phyloP scores from a whole-genome alignment of 2,113 vertebrate genomes.

The Gavia stellata region DNA sequence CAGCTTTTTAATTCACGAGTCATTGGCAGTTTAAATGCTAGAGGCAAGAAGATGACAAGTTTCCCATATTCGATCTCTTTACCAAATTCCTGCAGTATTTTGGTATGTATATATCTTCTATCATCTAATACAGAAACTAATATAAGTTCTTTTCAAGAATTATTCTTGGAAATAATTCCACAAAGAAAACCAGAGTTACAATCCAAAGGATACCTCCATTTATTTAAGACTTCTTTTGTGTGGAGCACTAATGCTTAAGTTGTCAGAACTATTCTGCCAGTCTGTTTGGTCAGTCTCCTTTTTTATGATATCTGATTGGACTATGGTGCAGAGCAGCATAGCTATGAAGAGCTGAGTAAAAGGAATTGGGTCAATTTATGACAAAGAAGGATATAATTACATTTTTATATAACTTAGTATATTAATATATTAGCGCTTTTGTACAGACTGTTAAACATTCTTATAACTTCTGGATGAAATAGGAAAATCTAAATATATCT shows the following conservation, averaged over 20 bases:
- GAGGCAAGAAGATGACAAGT: conserved; percentile 68
- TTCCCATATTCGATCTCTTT: conserved; percentile 82
- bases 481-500: background rate
- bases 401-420: background rate
- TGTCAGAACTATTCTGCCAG: background rate
- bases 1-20: conserved; percentile 87
- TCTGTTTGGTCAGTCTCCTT: background rate
- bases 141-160: background rate
- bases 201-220: background rate
- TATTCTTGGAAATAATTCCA: background rate
- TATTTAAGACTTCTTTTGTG: background rate
- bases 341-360: background rate
- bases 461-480: background rate
- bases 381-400: background rate
- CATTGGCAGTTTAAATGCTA: conserved; percentile 68
- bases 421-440: background rate
- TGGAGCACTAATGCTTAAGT: background rate
- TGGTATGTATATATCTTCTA: conserved; percentile 72
- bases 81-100: conserved; percentile 88
- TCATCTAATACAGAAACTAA: background rate
- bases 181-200: background rate
- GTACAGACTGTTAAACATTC: background rate
- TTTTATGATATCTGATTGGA: background rate
- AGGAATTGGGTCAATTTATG: background rate
- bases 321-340: background rate